Evolutionary conservation across 2,797 vertebrate species (phyloP).

Genomic region (Fistularia tabacaria): DNA sequence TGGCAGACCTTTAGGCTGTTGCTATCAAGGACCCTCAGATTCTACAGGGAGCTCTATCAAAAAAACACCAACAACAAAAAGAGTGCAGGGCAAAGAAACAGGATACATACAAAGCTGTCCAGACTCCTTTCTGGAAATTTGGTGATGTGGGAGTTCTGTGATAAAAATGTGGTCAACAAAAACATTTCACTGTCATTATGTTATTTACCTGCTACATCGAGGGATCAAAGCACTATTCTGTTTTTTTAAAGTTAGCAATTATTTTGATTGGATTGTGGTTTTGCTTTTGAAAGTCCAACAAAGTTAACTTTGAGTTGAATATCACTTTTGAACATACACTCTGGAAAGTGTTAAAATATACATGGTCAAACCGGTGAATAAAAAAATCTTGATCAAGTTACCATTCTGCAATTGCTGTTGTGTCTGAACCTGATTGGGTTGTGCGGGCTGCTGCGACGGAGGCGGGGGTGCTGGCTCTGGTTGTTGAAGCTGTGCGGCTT

Average conservation of each 20-base stretch:
- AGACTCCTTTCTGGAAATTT: slow-evolving; percentile 67
- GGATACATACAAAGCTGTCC: slow-evolving; percentile 75
- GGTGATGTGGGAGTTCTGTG: slow-evolving; percentile 64
- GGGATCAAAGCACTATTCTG: background rate
- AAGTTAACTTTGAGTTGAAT: background rate
- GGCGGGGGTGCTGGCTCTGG: slow-evolving; percentile 75
- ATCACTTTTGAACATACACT: background rate
- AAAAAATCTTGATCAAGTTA: slow-evolving; percentile 59
- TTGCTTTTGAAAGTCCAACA: background rate
- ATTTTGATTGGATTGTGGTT: background rate
- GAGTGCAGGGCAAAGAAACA: slow-evolving; percentile 38
- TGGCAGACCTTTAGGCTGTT: slow-evolving; percentile 21
- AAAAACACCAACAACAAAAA: slow-evolving; percentile 43
- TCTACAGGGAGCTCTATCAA: slow-evolving; percentile 36
- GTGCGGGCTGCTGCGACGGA: slow-evolving; percentile 64
- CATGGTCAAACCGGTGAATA: background rate
- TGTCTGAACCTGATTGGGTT: slow-evolving; percentile 77
- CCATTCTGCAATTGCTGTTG: slow-evolving; percentile 92
- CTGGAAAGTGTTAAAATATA: background rate
- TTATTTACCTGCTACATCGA: slow-evolving; percentile 6
- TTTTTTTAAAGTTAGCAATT: background rate
- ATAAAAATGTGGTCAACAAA: slow-evolving; percentile 60
- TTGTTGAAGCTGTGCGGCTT: slow-evolving; percentile 81
- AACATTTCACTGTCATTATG: slow-evolving; percentile 13
- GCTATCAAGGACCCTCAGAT: slow-evolving; percentile 9